Conservation (phyloP, 2,797 vertebrate genomes). For the Anguilla megastoma region DNA sequence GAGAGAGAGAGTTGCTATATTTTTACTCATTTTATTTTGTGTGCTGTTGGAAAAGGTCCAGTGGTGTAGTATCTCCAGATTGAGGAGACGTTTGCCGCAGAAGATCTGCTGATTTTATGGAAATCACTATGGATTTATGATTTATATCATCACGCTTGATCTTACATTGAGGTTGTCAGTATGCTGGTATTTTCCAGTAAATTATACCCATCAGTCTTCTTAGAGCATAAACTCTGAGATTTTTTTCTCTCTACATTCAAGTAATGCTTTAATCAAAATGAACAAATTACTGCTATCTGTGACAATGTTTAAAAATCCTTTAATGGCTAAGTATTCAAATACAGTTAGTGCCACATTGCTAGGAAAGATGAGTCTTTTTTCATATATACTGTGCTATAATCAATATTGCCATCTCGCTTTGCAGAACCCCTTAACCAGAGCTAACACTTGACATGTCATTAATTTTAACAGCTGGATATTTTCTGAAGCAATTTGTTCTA, state of each 20-base stretch:
- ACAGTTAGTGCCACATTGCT: not conserved
- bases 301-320: not conserved
- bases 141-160: not conserved
- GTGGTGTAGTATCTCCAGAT: not conserved
- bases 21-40: not conserved
- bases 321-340: not conserved
- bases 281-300: not conserved
- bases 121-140: not conserved
- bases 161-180: not conserved
- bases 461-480: not conserved
- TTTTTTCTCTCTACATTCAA: not conserved
- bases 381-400: not conserved
- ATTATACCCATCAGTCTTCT: not conserved
- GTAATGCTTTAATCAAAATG: not conserved
- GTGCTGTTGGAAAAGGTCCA: not conserved
- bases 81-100: not conserved
- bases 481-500: not conserved
- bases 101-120: not conserved
- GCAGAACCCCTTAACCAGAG: not conserved
- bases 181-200: not conserved
- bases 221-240: not conserved
- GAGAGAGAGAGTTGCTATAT: too few relatives aligned
- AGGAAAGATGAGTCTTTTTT: not conserved
- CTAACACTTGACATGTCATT: not conserved
- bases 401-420: not conserved